A percentile compares a stretch with the other conserved stretches of the same genome.
Evolutionary conservation across 2,888 invertebrate species (phyloP).

Genomic region (Torymus texanus): DNA sequence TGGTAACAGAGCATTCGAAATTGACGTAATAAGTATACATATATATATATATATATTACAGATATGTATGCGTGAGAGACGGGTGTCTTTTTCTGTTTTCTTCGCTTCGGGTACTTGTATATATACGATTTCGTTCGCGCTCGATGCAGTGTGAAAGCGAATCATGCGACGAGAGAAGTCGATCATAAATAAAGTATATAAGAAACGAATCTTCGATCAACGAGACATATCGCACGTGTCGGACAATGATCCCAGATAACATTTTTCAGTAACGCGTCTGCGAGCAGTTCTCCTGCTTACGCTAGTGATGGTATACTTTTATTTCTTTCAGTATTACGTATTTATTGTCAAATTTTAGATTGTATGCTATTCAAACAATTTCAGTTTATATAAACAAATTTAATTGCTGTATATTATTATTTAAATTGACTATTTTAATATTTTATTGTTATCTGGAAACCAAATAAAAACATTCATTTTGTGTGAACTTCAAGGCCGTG

Average conservation of each 20-base stretch:
- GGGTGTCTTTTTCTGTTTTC: conserved; percentile 34
- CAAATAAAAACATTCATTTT: background rate
- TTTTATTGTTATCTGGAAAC: conserved; percentile 21
- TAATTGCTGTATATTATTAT: too few species aligned
- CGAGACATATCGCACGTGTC: conserved; percentile 46
- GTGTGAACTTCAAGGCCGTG: conserved; percentile 20
- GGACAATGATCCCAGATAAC: conserved; percentile 52
- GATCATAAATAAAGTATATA: conserved; percentile 50
- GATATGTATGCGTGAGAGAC: conserved; percentile 27
- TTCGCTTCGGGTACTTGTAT: conserved; percentile 19
- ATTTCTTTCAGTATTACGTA: too few species aligned
- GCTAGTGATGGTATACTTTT: too few species aligned
- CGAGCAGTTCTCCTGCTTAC: background rate
- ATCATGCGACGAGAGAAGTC: conserved; percentile 49
- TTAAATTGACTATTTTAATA: too few species aligned
- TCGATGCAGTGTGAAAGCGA: conserved; percentile 49
- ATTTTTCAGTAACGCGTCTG: conserved; percentile 35
- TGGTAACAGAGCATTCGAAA: conserved; percentile 38
- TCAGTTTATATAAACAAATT: too few species aligned
- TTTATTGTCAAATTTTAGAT: too few species aligned
- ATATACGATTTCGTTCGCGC: conserved; percentile 35
- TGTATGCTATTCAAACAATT: too few species aligned
- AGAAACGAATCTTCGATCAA: conserved; percentile 44
- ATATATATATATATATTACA: background rate
- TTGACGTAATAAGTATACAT: conserved; percentile 33